A percentile compares a stretch with the other conserved stretches of the same genome.
phyloP scores from a whole-genome alignment of 1,140 invertebrate species.

The Papilio aristodemus region DNA sequence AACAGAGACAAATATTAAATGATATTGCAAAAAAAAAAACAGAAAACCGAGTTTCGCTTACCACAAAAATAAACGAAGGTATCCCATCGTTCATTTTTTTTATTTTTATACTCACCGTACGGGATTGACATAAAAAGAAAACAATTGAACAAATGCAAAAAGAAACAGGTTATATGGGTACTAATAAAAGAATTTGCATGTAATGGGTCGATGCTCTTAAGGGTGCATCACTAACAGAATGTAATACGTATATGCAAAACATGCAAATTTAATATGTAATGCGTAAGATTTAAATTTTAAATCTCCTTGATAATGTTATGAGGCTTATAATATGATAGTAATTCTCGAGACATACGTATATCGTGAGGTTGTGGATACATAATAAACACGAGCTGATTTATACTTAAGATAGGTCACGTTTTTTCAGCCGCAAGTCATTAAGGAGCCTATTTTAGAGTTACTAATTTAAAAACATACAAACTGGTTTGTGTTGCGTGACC shows the following conservation, averaged over 20 bases:
- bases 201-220: constrained; percentile 24
- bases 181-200: constrained; percentile 20
- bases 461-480: not conserved
- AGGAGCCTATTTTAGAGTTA: constrained; percentile 6
- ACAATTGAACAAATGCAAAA: constrained; percentile 14
- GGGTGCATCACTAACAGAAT: not conserved
- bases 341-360: constrained; percentile 18
- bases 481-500: not conserved
- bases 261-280: not conserved
- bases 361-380: constrained; percentile 3
- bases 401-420: constrained; percentile 10
- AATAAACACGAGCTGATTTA: not conserved
- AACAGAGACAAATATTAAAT: too few species aligned
- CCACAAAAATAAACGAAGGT: not conserved
- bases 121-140: not conserved
- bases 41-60: not conserved
- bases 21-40: too few species aligned
- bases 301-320: constrained; percentile 8
- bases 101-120: not conserved
- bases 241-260: not conserved
- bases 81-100: not conserved
- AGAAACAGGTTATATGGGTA: not conserved
- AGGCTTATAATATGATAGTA: not conserved
- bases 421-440: not conserved
- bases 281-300: not conserved